Conservation (phyloP, 2,113 vertebrate species). For the Chrysemys picta region DNA sequence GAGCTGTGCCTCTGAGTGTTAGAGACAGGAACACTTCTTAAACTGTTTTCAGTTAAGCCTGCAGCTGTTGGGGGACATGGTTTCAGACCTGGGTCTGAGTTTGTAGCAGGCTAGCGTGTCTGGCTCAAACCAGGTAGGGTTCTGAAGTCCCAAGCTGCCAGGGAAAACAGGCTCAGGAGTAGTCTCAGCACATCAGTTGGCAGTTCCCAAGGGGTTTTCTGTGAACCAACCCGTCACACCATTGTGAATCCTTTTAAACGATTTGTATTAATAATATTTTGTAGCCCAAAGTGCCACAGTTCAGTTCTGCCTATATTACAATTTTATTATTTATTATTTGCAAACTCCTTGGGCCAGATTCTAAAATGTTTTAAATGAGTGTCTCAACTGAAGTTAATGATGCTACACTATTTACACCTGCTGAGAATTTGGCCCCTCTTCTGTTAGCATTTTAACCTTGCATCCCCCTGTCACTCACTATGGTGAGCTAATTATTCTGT, state of each 20-base stretch:
- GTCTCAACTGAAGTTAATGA: fast-evolving
- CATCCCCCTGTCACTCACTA: background rate
- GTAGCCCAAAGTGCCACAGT: background rate
- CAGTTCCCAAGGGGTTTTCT: too few species aligned
- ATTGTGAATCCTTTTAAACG: background rate
- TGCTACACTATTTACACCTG: background rate
- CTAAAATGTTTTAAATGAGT: background rate
- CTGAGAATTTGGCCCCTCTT: background rate
- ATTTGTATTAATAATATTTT: background rate
- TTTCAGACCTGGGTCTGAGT: too few species aligned
- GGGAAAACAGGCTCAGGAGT: too few species aligned
- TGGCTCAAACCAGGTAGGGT: too few species aligned
- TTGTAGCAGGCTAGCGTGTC: too few species aligned
- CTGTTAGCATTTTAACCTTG: background rate
- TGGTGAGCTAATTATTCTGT: background rate
- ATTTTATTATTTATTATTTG: background rate
- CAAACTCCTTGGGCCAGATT: background rate
- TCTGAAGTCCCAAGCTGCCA: too few species aligned
- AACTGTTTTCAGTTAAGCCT: too few species aligned
- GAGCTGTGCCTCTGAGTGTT: too few species aligned
- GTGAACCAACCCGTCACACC: too few species aligned
- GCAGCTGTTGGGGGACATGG: too few species aligned
- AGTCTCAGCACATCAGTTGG: too few species aligned
- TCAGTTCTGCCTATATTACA: background rate
- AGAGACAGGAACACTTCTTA: too few species aligned